Base-by-base conservation (phyloP, 2,888 invertebrate genomes). In the Chironomus tentans region DNA sequence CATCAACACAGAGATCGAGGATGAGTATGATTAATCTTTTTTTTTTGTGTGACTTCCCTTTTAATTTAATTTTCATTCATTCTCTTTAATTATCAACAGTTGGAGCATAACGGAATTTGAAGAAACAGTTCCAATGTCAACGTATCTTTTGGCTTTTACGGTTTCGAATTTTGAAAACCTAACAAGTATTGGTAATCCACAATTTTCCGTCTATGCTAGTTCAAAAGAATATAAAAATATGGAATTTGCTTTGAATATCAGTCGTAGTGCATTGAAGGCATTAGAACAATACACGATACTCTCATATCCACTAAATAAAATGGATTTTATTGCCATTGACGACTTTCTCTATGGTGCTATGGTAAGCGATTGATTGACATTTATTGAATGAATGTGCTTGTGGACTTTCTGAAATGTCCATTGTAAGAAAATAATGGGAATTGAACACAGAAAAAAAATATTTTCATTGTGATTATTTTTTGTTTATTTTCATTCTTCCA, bases 311-410 rank as follows among this genome's bases (percentile, higher is more conserved):
- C 15, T 72, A 5, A 24, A 10, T n/a, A 77, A 77, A 76, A 76
- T 74, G 80, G 92, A 93, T 79, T 89, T 92, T 78, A 90, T 90
- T 4, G 92, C 92, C 0, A 87, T 94, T n/a, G 91, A 92, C 0
- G 91, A 92, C 79, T 93, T 93, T 80, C 85, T 87, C 46, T 89
- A 90, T 78, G 90, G 90, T 68, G 94, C 93, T 48, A 94, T 94
- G 93, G 94, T 94, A 81, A 56, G 56, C 15, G 6, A 15, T 56
- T 56, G 56, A 56, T 56, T 70, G 70, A 70, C 10, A 68, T 71
- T 22, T 68, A 18, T 69, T 28, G 18, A 70, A 70, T 18, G 7
- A 68, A 68, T n/a, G n/a, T 38, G 38, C 38, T 38, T 38, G 38
- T 38, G 38, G 38, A 38, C 38, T 10, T 38, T 38, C 10, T 10